A percentile compares a stretch with the other conserved stretches of the same genome.
These are phyloP conservation scores for Paradisaea rubra DNA, from an alignment of 2,113 vertebrate species.

Conservation along the genomic window DNA sequence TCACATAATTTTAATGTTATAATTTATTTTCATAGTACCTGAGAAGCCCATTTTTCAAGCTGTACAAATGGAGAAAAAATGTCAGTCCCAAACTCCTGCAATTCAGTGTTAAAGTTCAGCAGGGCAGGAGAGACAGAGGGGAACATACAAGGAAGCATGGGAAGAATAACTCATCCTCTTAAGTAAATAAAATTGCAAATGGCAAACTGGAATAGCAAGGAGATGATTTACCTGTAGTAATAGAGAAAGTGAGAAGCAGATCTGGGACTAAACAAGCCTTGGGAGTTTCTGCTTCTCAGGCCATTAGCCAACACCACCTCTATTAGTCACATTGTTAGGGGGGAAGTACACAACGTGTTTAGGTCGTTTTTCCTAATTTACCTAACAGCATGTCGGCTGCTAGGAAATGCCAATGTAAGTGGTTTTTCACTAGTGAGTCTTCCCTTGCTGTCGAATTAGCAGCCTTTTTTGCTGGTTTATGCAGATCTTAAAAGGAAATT, in stretches of 20 bases:
- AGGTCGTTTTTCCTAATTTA: slow-evolving; percentile 1
- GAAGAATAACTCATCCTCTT: neutral
- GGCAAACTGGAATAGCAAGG: neutral
- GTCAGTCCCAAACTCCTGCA: neutral
- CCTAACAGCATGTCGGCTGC: neutral
- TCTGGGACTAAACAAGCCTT: neutral
- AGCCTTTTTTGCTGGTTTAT: neutral
- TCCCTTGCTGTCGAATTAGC: neutral
- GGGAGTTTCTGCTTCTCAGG: neutral
- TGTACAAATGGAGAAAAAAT: neutral
- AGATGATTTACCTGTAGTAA: neutral
- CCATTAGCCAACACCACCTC: neutral
- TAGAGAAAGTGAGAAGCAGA: neutral
- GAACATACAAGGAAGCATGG: neutral
- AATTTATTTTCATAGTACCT: neutral
- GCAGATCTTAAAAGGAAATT: neutral
- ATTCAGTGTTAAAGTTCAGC: neutral
- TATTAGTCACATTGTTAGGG: neutral
- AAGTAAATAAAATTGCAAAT: neutral
- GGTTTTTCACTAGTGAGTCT: neutral
- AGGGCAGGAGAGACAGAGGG: neutral
- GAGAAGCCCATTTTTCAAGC: neutral
- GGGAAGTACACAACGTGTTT: neutral
- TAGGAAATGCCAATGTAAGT: neutral
- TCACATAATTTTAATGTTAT: neutral